Evolutionary conservation across 2,888 invertebrate species (phyloP).

Genomic region (Parnassius apollo): DNA sequence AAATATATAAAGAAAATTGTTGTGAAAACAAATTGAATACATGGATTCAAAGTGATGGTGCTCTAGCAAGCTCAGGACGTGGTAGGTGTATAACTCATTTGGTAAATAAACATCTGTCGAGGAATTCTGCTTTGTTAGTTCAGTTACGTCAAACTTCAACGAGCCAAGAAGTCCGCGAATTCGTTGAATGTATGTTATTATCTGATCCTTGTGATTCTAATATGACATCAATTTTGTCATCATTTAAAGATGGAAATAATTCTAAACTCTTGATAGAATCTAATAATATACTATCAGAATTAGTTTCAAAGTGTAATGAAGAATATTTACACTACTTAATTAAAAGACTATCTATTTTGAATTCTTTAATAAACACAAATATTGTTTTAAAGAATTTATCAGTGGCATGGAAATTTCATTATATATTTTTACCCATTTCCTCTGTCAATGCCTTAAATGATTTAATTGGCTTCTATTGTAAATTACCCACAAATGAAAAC

Average conservation of each 20-base stretch:
- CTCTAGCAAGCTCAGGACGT: slow-evolving; percentile 47
- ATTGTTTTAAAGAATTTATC: slow-evolving; percentile 64
- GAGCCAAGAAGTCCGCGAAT: slow-evolving; percentile 50
- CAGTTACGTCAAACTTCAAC: slow-evolving; percentile 59
- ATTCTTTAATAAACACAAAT: slow-evolving; percentile 58
- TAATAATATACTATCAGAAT: slow-evolving; percentile 55
- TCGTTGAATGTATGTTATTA: slow-evolving; percentile 57
- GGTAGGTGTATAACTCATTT: slow-evolving; percentile 52
- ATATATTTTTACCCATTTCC: slow-evolving; percentile 68
- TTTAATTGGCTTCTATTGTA: slow-evolving; percentile 53
- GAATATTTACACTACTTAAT: slow-evolving; percentile 60
- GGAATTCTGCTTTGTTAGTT: slow-evolving; percentile 45
- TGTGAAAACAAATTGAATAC: slow-evolving; percentile 42
- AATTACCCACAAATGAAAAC: slow-evolving; percentile 31
- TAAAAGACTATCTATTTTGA: slow-evolving; percentile 52
- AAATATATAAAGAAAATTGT: slow-evolving; percentile 52
- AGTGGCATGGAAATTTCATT: slow-evolving; percentile 71
- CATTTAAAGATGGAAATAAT: slow-evolving; percentile 59
- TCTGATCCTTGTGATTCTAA: slow-evolving; percentile 35
- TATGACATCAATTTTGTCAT: slow-evolving; percentile 40
- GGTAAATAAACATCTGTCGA: slow-evolving; percentile 45
- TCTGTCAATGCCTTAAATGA: slow-evolving; percentile 60
- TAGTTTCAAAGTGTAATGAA: slow-evolving; percentile 57
- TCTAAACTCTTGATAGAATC: slow-evolving; percentile 51
- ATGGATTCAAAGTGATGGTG: slow-evolving; percentile 44